These are phyloP conservation scores for Bombus haemorrhoidalis DNA, from an alignment of 1,140 invertebrate species.

Conservation along the genomic window DNA sequence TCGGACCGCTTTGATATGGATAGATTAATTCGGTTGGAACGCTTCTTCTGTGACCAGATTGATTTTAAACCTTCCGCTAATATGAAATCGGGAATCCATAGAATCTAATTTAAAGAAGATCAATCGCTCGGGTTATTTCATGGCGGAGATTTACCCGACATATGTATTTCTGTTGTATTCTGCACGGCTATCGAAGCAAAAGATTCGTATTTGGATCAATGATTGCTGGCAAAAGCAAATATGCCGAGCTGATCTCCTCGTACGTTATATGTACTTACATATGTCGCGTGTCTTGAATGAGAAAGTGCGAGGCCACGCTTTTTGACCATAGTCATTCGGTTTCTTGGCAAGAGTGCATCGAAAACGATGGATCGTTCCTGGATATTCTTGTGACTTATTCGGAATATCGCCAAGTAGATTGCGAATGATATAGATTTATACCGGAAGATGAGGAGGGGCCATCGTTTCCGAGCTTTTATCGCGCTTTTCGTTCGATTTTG, in stretches of 20 bases:
- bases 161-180: not conserved
- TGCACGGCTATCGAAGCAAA: not conserved
- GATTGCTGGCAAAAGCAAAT: not conserved
- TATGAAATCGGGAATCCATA: conserved; percentile 28
- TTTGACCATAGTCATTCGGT: conserved; percentile 9
- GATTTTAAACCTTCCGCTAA: conserved; percentile 15
- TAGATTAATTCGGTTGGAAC: conserved; percentile 30
- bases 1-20: not conserved
- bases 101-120: conserved; percentile 42
- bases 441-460: not conserved
- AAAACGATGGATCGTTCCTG: not conserved
- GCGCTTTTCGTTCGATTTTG: too few relatives aligned
- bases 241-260: conserved; percentile 35
- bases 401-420: conserved; percentile 43
- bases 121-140: conserved; percentile 1
- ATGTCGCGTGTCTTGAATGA: conserved; percentile 35
- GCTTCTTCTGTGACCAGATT: not conserved
- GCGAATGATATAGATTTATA: conserved; percentile 18
- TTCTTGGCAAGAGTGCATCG: conserved; percentile 43
- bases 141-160: too few relatives aligned
- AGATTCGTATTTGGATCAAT: conserved; percentile 21
- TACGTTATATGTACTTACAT: conserved; percentile 20
- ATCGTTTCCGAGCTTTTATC: too few relatives aligned
- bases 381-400: conserved; percentile 28
- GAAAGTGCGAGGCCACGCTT: conserved; percentile 29